Conservation (phyloP, 2,797 vertebrate species). For the Catamblyrhynchus diadema region DNA sequence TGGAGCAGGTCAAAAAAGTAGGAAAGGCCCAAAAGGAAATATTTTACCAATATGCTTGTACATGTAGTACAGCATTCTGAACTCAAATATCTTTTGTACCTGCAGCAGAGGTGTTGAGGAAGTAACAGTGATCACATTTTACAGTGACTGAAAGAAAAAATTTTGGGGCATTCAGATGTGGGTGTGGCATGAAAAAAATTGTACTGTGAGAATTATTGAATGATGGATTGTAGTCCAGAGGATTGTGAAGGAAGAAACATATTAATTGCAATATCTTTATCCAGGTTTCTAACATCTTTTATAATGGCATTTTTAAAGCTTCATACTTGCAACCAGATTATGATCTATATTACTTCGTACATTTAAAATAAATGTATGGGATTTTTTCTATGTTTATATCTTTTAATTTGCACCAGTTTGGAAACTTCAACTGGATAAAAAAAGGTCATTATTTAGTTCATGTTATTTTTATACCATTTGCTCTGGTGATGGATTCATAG, state of each 20-base stretch:
- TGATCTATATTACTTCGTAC: background rate
- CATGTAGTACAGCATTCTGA: background rate
- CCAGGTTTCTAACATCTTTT: background rate
- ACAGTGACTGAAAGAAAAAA: background rate
- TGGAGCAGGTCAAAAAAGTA: background rate
- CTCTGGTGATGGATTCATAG: background rate
- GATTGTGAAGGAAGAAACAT: background rate
- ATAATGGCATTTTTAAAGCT: background rate
- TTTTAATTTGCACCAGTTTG: background rate
- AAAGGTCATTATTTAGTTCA: background rate
- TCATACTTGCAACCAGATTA: background rate
- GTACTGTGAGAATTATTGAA: background rate
- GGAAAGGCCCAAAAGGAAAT: background rate
- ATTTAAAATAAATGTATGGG: background rate
- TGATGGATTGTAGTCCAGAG: background rate
- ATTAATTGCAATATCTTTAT: background rate
- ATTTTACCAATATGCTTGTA: background rate
- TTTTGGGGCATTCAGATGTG: background rate
- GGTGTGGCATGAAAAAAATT: background rate
- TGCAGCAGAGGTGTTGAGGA: background rate
- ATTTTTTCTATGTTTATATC: background rate
- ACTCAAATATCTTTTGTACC: background rate
- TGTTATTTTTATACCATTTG: background rate
- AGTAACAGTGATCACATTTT: background rate
- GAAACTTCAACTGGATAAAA: background rate